Evolutionary conservation across 2,113 vertebrate species (phyloP), one percentile per base, ranked within the genome.

Genomic region (Ammodytes marinus): DNA sequence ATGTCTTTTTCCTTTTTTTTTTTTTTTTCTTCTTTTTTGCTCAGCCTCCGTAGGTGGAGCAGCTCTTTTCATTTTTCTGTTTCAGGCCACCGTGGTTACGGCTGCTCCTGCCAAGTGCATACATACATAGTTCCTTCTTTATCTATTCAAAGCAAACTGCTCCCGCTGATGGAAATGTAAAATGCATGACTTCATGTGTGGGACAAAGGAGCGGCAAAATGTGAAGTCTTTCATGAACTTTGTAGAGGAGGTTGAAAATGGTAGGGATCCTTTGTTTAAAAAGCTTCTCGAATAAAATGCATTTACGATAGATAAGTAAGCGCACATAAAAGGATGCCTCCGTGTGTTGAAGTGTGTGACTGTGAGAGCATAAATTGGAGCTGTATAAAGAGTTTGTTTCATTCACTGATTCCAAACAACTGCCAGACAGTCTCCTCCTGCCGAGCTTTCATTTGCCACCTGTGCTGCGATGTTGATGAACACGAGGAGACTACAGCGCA

Each of bases 181-280:
- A 80, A 74, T 71, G 69, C 79, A 74, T 75, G 66, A 75, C 66
- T 81, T 79, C 55, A 77, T 71, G 69, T n/a, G 42, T 2, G 0
- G 69, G 52, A 58, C 42, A 46, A 40, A 42, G 7, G 64, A 37
- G 14, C 27, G 2, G 27, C 27, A 11, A 55, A 70, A 68, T 55
- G 37, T 7, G 14, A 54, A 40, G 15, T 66, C 60, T 82, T 71
- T 67, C 27, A 39, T 71, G 67, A 77, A 45, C 45, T 14, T 49
- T 53, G 7, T 4, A 35, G 17, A 45, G 37, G 52, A 69, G 0
- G 46, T 1, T 39, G 8, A 35, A 57, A 57, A 58, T 14, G n/a
- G 49, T 73, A 63, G 43, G 37, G 42, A 55, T 57, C 17, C 37
- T 76, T 43, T 14, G 57, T 40, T 57, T n/a, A n/a, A 66, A 57